Evolutionary conservation across 2,888 invertebrate genomes (phyloP), one percentile per base, ranked within the genome.

Genomic region (Mesorhabditis spiculigera): DNA sequence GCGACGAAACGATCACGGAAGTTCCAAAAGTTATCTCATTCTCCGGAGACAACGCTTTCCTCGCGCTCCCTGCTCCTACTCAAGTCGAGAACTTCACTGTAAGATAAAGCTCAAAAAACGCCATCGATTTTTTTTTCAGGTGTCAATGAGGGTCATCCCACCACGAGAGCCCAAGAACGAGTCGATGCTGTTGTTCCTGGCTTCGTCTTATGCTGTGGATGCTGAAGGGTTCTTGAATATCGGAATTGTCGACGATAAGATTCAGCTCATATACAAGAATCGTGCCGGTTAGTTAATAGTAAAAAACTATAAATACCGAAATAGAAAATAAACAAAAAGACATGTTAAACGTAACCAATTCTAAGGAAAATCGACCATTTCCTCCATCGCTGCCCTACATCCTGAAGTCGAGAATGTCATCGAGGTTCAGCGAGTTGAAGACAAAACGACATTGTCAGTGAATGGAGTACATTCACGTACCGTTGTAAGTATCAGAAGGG

Each of bases 401-500:
- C 16, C n/a, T 8, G 50, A 43, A 50, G 69, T 13, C 43, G 43
- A 50, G 45, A 69, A 58, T 45, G 69, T 58, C 58, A 65, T 28
- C 41, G 28, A 63, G 63, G 8, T n/a, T 13, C 6, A 8, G 6
- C 13, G 63, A 28, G 63, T n/a, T 2, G 16, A 63, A 10, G 63
- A 28, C 16, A n/a, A 63, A 50, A 50, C 58, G 58, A n/a, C 63
- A 28, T 28, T 63, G 28, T 8, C 6, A 2, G n/a, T 63, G 63
- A 63, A 63, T 28, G 63, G 63, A 28, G 16, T 16, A 8, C 28
- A 6, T 3, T 8, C 28, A 28, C n/a, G 43, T 42, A 13, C 65
- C 43, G 10, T 50, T 1, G 58, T 50, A n/a, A 3, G 58, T 10
- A n/a, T n/a, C n/a, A n/a, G n/a, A n/a, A n/a, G n/a, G n/a, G n/a